Evolutionary conservation across 2,797 vertebrate species (phyloP).

Genomic region (Todus mexicanus): DNA sequence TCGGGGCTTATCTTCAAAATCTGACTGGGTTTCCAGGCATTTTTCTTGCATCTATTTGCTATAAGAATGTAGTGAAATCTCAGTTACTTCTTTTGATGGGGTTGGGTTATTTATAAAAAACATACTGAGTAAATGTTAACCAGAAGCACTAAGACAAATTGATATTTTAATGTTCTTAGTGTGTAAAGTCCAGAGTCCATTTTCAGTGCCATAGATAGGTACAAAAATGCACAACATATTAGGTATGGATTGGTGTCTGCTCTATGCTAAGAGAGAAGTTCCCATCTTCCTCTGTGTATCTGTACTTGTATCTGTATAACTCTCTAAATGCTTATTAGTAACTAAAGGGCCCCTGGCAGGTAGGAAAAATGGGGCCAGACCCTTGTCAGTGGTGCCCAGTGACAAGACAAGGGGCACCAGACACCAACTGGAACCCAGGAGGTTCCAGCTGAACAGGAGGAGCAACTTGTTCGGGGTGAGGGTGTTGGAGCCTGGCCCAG

Average conservation of each 20-base stretch:
- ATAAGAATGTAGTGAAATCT: not conserved
- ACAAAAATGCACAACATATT: not conserved
- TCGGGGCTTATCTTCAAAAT: not conserved
- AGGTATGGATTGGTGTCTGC: not conserved
- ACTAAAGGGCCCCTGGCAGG: not conserved
- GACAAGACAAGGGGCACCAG: not conserved
- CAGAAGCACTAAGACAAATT: not conserved
- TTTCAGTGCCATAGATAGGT: not conserved
- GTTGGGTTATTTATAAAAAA: not conserved
- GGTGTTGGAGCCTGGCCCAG: not conserved
- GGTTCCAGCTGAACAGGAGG: not conserved
- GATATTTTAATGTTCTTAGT: not conserved
- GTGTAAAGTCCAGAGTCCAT: not conserved
- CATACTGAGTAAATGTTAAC: not conserved
- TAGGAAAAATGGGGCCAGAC: not conserved
- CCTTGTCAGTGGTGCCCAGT: not conserved
- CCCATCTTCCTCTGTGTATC: not conserved
- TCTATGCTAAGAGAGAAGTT: not conserved
- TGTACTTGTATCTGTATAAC: not conserved
- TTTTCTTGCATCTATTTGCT: not conserved
- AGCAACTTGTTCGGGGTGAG: not conserved
- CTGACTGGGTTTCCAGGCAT: not conserved
- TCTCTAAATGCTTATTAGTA: not conserved
- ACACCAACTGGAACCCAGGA: not conserved
- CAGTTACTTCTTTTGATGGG: not conserved